Base-by-base conservation (phyloP, 92 coral and sea anemone genomes). In the Paramuricea clavata region DNA sequence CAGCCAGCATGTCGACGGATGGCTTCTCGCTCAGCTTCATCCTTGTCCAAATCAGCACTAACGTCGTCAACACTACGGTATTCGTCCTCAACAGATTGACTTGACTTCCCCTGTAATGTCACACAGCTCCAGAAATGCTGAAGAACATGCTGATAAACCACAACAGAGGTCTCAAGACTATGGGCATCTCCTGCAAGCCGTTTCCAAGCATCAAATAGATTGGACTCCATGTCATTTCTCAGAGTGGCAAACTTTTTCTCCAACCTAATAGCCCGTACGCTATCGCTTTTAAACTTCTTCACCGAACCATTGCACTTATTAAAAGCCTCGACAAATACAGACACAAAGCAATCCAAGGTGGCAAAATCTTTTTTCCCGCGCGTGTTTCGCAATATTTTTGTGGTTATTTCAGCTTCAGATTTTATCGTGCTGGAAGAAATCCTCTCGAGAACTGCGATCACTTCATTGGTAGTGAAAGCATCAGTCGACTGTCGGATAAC, bases 1-100 rank as follows among this genome's bases (percentile, higher is more conserved):
- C 74, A 68, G 16, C 74, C 74, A 31, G 74, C 74, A 68, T 68
- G 74, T 31, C 12, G 74, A 31, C 43, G 42, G n/a, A 68, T 31
- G 42, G 74, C 35, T 68, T 68, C 74, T 68, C 47, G 39, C 74
- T 28, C 74, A 12, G 74, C 1, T 25, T n/a, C 30, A 25, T 57
- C 65, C 12, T 1, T 52, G 5, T n/a, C 19, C 61, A 52, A 13
- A 13, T 52, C 11, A 13, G 61, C 23, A n/a, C n/a, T n/a, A n/a
- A n/a, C n/a, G n/a, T n/a, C n/a, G n/a, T n/a, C n/a, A n/a, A n/a
- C 61, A 52, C 3, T 2, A 52, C 11, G 23, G 6, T 52, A n/a
- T 13, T 52, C 21, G n/a, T 52, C 23, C 61, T 52, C 21, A n/a
- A 6, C 61, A 52, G 23, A 2, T 52, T 52, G 2, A 5, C 23